Conservation (phyloP, 2,113 vertebrate genomes). For the Anthoscopus minutus region DNA sequence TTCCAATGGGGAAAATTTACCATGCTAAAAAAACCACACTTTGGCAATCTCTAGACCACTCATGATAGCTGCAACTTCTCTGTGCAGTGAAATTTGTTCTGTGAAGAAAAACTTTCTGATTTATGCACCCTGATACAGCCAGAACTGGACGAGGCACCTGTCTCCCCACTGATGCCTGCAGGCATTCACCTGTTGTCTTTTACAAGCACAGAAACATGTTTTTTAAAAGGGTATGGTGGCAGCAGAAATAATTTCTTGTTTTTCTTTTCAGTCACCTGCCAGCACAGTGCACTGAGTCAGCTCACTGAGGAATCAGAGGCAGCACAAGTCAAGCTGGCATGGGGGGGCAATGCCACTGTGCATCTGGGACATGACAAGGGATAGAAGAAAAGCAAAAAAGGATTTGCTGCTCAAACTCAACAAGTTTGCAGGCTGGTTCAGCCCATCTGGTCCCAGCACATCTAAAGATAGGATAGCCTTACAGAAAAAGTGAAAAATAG, state of each 20-base stretch:
- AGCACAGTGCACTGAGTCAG: background rate
- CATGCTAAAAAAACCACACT: background rate
- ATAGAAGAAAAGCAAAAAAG: background rate
- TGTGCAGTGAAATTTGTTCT: background rate
- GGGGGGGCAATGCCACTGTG: background rate
- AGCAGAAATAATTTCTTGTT: background rate
- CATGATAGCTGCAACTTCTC: background rate
- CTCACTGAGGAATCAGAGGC: background rate
- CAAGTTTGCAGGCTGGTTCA: background rate
- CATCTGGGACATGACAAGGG: background rate
- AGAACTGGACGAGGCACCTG: rapidly evolving
- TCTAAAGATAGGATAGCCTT: background rate
- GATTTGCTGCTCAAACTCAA: background rate
- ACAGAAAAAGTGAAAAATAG: background rate
- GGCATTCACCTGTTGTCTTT: background rate
- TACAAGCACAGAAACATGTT: background rate
- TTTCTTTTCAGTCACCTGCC: background rate
- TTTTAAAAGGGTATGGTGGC: background rate
- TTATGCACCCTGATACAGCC: background rate
- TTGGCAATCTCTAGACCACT: background rate
- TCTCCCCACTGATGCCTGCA: background rate
- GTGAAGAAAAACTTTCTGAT: background rate
- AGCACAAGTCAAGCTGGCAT: background rate
- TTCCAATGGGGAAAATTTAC: background rate
- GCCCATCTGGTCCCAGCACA: background rate